Evolutionary conservation across 2,888 invertebrate species (phyloP).

Genomic region (Acanthosepion esculentum): DNA sequence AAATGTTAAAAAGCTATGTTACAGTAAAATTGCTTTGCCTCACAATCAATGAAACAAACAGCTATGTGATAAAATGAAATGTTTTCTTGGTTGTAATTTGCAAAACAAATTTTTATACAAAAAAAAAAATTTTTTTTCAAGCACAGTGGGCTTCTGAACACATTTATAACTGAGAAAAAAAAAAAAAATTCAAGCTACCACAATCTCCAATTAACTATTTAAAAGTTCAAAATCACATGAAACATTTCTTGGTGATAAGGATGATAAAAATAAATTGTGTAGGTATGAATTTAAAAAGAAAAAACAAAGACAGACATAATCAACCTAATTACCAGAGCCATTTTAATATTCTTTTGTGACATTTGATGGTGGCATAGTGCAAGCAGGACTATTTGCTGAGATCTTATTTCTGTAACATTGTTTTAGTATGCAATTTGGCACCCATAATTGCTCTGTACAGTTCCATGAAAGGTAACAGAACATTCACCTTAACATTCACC

Average conservation of each 20-base stretch:
- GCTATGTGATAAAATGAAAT: not conserved
- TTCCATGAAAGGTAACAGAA: not conserved
- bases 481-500: too few relatives aligned
- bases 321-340: not conserved
- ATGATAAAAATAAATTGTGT: not conserved
- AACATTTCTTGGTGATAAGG: slow-evolving; percentile 6
- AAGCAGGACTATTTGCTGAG: not conserved
- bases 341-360: not conserved
- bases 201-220: not conserved
- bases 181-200: not conserved
- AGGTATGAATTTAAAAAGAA: too few relatives aligned
- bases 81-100: not conserved
- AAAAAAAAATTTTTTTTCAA: not conserved
- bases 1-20: not conserved
- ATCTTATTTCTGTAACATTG: not conserved
- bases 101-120: not conserved
- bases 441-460: not conserved
- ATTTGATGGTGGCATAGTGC: not conserved
- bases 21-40: not conserved
- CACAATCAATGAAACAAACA: slow-evolving; percentile 5
- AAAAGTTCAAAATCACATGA: not conserved
- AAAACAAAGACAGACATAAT: too few relatives aligned
- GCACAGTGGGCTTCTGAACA: not conserved
- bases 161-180: not conserved
- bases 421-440: not conserved